Base-by-base conservation (phyloP, 1,140 invertebrate genomes). In the Lucilia sericata region DNA sequence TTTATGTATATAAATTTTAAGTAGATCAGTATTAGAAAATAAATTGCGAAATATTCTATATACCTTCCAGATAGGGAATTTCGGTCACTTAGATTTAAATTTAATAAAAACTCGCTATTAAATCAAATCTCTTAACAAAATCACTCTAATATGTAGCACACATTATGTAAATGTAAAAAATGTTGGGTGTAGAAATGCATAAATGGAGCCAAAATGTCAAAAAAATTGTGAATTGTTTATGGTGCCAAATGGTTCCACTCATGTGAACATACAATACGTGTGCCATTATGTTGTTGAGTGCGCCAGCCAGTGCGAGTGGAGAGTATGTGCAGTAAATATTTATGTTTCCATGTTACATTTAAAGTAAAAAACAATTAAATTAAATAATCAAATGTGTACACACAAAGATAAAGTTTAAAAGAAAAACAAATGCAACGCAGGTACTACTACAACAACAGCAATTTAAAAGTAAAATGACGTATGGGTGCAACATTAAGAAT, bases 191-290 rank as follows among this genome's bases (percentile, higher is more conserved):
- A 70, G 12, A 21, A 70, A 0, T 70, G 9, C 21, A 21, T 51
- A 25, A 80, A 51, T 42, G 47, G 76, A n/a, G 76, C 76, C 76
- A 80, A 80, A 80, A 80, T 80, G 76, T 80, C 76, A 80, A 49
- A 78, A 30, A 30, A 80, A 25, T 80, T 12, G 10, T 51, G 47
- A 51, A 51, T 80, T 80, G 76, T 80, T 80, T 49, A 80, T 80
- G 42, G 25, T 80, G 76, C 76, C 76, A 49, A 80, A 25, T 80
- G 76, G 76, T 51, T 80, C 76, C 76, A 80, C 76, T 80, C 47
- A 80, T 49, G 42, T 70, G 65, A 70, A 25, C 19, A 70, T 70
- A 8, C 65, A 21, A 70, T 21, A 21, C 21, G 65, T 70, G 8
- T 70, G 65, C n/a, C 55, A n/a, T 5, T 60, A 60, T 60, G 55